Conservation (phyloP, 2,113 vertebrate genomes). For the Oncorhynchus masou region DNA sequence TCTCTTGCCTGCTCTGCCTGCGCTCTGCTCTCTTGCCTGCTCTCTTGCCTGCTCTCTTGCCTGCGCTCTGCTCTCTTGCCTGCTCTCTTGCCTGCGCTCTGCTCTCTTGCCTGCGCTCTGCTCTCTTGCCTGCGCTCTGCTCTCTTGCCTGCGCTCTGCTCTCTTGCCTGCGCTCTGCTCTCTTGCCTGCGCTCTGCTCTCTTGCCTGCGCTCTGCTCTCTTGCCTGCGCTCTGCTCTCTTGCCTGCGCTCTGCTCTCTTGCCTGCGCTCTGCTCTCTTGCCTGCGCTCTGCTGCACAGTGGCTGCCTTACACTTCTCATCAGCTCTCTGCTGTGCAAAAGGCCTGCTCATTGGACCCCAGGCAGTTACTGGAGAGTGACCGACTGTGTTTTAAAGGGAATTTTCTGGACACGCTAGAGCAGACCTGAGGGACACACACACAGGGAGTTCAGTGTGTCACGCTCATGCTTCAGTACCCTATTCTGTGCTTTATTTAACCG, state of each 20-base stretch:
- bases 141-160: too few relatives aligned
- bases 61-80: not conserved
- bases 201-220: too few relatives aligned
- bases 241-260: too few relatives aligned
- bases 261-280: too few relatives aligned
- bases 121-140: not conserved
- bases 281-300: not conserved
- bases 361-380: slow-evolving; percentile 13
- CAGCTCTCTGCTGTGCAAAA: not conserved
- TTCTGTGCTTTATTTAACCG: slow-evolving; percentile 54
- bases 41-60: too few relatives aligned
- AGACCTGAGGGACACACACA: slow-evolving; percentile 6
- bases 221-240: too few relatives aligned
- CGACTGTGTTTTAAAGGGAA: slow-evolving; percentile 27
- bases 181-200: too few relatives aligned
- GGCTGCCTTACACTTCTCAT: not conserved
- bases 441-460: slow-evolving; percentile 39
- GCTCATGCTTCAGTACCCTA: slow-evolving; percentile 37
- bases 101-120: too few relatives aligned
- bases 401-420: slow-evolving; percentile 23
- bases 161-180: too few relatives aligned
- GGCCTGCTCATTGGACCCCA: slow-evolving; percentile 9
- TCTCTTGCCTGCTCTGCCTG: too few relatives aligned
- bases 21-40: too few relatives aligned
- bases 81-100: too few relatives aligned